Evolutionary conservation across 1,140 invertebrate species (phyloP).

Genomic region (Drosophila parabipectinata): DNA sequence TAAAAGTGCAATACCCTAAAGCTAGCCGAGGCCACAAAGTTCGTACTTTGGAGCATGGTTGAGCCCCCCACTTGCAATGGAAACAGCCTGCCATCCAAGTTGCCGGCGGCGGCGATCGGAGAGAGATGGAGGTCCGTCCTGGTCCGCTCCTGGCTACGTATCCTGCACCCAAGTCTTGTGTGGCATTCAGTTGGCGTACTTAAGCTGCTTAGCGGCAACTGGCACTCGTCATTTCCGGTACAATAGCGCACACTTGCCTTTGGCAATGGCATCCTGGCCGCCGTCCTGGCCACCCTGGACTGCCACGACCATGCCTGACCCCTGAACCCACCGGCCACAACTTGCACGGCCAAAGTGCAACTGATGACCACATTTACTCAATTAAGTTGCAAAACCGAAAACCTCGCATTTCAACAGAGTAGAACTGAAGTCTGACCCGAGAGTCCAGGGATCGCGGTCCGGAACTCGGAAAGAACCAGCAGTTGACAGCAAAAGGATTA

Average conservation of each 20-base stretch:
- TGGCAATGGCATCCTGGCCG: conserved; percentile 18
- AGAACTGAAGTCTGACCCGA: background rate
- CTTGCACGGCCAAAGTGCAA: conserved; percentile 35
- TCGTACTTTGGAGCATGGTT: conserved; percentile 40
- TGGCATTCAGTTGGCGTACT: conserved; percentile 31
- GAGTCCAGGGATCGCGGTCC: background rate
- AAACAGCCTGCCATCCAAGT: conserved; percentile 36
- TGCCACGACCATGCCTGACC: background rate
- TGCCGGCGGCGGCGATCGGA: background rate
- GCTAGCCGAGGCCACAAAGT: conserved; percentile 47
- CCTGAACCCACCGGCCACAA: conserved; percentile 2
- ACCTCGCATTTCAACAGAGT: conserved; percentile 31
- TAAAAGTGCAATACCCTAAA: conserved; percentile 3
- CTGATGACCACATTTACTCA: conserved; percentile 69
- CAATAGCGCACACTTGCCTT: conserved; percentile 44
- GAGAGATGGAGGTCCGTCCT: too few relatives aligned
- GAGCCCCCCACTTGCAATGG: conserved; percentile 9
- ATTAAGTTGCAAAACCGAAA: conserved; percentile 55
- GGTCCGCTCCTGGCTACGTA: background rate
- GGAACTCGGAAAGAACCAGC: background rate
- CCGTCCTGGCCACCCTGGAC: background rate
- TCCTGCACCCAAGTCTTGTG: conserved; percentile 9
- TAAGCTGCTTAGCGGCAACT: conserved; percentile 64
- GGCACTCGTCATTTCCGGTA: conserved; percentile 60
- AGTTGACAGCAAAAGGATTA: conserved; percentile 32